Conservation (phyloP, 2,113 vertebrate species). For the Australoheros scitulus region DNA sequence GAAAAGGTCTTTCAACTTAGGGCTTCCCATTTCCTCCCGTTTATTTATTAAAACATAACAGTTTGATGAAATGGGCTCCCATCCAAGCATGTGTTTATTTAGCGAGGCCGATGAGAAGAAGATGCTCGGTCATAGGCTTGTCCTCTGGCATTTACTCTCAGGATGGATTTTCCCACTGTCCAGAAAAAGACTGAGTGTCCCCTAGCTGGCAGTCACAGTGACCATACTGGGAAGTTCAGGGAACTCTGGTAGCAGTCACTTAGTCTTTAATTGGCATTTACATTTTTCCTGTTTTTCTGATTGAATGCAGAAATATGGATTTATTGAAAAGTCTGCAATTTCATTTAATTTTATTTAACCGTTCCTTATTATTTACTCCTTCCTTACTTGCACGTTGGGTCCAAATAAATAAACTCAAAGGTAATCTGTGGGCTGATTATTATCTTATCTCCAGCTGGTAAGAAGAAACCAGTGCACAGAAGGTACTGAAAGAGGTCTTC, state of each 20-base stretch:
- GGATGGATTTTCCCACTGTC: constrained; percentile 69
- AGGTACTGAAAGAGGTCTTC: too few species aligned
- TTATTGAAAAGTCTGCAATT: not conserved
- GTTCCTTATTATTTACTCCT: too few species aligned
- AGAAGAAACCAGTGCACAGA: too few species aligned
- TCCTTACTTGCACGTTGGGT: too few species aligned
- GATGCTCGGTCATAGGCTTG: constrained; percentile 62
- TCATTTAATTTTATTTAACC: too few species aligned
- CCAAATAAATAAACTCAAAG: too few species aligned
- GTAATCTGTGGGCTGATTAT: too few species aligned
- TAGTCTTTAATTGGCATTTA: not conserved
- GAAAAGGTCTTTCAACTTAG: constrained; percentile 45
- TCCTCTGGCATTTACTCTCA: constrained; percentile 64
- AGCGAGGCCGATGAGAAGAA: constrained; percentile 63
- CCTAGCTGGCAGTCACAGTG: not conserved
- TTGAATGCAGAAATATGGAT: not conserved
- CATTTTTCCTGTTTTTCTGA: fast-evolving
- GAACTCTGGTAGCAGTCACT: not conserved
- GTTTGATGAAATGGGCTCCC: constrained; percentile 64
- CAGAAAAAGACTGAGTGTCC: constrained; percentile 62
- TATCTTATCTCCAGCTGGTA: too few species aligned
- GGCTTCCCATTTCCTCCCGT: constrained; percentile 69
- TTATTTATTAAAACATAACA: constrained; percentile 73
- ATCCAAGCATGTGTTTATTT: constrained; percentile 75
- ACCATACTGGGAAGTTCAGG: constrained; percentile 28